These are phyloP conservation scores for Puma concolor DNA, from an alignment of 2,113 vertebrate genomes.

Conservation along the genomic window DNA sequence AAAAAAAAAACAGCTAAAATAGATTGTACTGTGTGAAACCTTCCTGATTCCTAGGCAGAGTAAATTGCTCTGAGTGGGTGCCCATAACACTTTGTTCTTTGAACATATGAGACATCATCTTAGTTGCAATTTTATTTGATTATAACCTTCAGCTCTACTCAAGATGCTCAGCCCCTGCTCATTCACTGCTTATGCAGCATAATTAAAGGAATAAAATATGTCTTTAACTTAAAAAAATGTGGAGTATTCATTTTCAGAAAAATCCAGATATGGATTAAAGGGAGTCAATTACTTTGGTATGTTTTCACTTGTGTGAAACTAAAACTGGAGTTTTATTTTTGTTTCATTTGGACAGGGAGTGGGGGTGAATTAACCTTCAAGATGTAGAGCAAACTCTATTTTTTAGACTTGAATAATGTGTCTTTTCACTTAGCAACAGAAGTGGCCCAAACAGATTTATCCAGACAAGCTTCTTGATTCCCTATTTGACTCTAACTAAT, in stretches of 20 bases:
- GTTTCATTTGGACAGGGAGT: not conserved
- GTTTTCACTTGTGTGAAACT: not conserved
- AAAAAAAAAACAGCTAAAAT: not conserved
- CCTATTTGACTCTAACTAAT: not conserved
- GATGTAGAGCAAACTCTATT: not conserved
- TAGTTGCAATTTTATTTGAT: not conserved
- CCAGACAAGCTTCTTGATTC: not conserved
- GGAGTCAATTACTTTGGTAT: not conserved
- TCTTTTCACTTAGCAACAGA: not conserved
- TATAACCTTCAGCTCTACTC: not conserved
- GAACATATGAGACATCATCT: not conserved
- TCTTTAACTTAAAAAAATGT: not conserved
- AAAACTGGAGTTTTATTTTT: not conserved
- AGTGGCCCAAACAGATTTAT: not conserved
- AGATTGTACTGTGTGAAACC: not conserved
- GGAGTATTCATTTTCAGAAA: slow-evolving; percentile 1
- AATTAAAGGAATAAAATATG: not conserved
- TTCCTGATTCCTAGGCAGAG: not conserved
- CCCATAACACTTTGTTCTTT: not conserved
- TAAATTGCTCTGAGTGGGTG: not conserved
- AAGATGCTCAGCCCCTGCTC: not conserved
- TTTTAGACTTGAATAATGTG: not conserved
- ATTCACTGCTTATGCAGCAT: not conserved
- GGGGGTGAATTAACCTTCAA: not conserved
- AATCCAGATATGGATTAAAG: not conserved